These are phyloP conservation scores for Eupristina koningsbergeri DNA, from an alignment of 1,140 invertebrate species.

Conservation along the genomic window DNA sequence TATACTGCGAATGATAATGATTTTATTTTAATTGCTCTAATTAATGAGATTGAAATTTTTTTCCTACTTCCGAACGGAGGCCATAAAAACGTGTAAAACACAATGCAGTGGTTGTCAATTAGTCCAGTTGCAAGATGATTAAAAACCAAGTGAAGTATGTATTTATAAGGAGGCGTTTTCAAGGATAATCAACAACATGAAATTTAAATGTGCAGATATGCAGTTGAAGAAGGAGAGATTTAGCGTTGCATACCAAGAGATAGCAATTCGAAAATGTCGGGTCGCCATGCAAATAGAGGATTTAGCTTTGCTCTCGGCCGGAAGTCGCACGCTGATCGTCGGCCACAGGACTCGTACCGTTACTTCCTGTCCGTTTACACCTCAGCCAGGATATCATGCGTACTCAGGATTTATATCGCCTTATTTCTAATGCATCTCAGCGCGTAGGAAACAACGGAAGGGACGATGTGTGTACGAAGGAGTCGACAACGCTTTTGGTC, in stretches of 20 bases:
- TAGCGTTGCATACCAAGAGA: too few relatives aligned
- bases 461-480: background rate
- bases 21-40: too few relatives aligned
- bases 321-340: conserved; percentile 63
- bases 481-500: background rate
- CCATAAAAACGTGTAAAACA: too few relatives aligned
- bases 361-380: conserved; percentile 63
- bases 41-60: too few relatives aligned
- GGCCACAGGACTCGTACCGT: conserved; percentile 60
- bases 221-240: too few relatives aligned
- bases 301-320: conserved; percentile 46
- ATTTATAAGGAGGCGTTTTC: background rate
- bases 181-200: background rate
- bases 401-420: conserved; percentile 45
- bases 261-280: too few relatives aligned
- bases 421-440: background rate
- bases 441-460: background rate
- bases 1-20: too few relatives aligned
- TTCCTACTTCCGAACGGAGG: too few relatives aligned
- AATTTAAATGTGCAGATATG: background rate
- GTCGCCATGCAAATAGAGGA: conserved; percentile 54
- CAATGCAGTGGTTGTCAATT: too few relatives aligned
- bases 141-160: background rate
- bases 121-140: too few relatives aligned
- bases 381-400: background rate